Evolutionary conservation across 2,113 vertebrate genomes (phyloP), one percentile per base, ranked within the genome.

Genomic region (Agapornis roseicollis): DNA sequence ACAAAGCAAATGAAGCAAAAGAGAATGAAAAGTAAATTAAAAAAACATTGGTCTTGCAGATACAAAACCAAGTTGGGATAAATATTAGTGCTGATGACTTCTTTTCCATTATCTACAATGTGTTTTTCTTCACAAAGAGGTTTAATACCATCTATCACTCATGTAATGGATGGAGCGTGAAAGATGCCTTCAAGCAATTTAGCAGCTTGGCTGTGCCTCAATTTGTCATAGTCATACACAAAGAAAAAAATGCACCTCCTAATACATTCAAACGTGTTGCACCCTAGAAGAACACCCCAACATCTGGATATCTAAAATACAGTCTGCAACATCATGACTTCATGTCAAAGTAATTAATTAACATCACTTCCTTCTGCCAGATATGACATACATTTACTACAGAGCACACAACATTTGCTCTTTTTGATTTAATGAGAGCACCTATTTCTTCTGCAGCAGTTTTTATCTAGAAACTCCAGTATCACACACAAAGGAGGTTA

Each of bases 141-240:
- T 94, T 95, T 94, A 88, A 94, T 68, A 79, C 83, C 69, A 94
- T 74, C 93, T 80, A 96, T 97, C 94, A 94, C 69, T 96, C 96
- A 95, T 83, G 28, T 81, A 90, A 95, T 66, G 94, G 94, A 96
- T 94, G 93, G 60, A 96, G 94, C 80, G 28, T 97, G 90, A 95
- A 96, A 94, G 82, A 94, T 95, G 95, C 93, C 96, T 94, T 79
- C 85, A 82, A 95, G 95, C 93, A 95, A 95, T 80, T 96, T 61
- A 94, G 88, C 7, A 19, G 72, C 87, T 91, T 95, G 95, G 94
- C 93, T 96, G 90, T 94, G 90, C 95, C 91, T 95, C 89, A 41
- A 96, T 95, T 96, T 96, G 90, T 97, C 94, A 96, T 73, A 94
- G 95, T 95, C 94, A 86, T 55, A 82, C 88, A 83, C 50, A 78